These are phyloP conservation scores for Sycophila texana DNA, from an alignment of 2,888 invertebrate genomes.

Conservation along the genomic window DNA sequence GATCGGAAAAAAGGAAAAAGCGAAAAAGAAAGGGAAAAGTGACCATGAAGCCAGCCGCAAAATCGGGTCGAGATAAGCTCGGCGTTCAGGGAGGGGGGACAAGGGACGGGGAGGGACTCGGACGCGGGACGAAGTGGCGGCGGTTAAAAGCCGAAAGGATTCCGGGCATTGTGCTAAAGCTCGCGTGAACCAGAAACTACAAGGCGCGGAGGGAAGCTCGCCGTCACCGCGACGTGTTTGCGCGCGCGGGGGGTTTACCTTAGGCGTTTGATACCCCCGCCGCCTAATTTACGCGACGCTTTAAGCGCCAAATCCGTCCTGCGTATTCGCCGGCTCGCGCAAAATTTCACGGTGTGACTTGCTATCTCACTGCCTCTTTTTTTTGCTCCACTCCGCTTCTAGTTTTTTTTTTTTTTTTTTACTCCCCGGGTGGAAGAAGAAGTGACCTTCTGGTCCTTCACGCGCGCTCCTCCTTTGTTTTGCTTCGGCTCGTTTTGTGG, in stretches of 20 bases:
- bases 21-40: slow-evolving; percentile 14
- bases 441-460: neutral
- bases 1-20: no score
- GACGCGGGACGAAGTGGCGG: neutral
- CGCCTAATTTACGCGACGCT: slow-evolving; percentile 37
- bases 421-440: neutral
- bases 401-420: neutral
- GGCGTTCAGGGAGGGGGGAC: no score
- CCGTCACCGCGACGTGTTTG: slow-evolving; percentile 25
- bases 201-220: neutral
- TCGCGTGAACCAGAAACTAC: slow-evolving; percentile 23
- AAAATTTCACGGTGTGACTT: neutral
- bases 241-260: slow-evolving; percentile 19
- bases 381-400: no score
- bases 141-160: slow-evolving; percentile 44
- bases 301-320: slow-evolving; percentile 33
- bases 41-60: slow-evolving; percentile 42
- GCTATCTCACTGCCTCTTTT: neutral
- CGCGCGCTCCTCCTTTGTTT: neutral
- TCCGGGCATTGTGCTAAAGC: slow-evolving; percentile 32
- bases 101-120: no score
- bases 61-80: slow-evolving; percentile 43
- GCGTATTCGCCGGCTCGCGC: neutral
- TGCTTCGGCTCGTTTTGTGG: neutral
- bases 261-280: slow-evolving; percentile 16